Evolutionary conservation across 2,113 vertebrate species (phyloP).

Genomic region (Salvelinus sp.): DNA sequence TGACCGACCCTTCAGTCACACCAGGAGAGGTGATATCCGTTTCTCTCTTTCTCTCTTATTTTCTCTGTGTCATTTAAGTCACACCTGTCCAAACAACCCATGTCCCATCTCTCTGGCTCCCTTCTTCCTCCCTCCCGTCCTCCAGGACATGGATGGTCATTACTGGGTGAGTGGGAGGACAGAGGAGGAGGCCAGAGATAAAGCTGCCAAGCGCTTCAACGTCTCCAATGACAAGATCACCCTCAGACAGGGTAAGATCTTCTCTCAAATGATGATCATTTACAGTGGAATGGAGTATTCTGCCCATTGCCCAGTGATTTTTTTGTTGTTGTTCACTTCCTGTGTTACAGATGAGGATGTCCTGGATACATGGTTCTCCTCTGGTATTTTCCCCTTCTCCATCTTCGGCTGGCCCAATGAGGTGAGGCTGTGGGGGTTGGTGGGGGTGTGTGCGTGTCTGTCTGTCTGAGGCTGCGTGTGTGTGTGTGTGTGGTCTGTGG

Average conservation of each 20-base stretch:
- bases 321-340: slow-evolving; percentile 19
- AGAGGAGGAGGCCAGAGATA: slow-evolving; percentile 78
- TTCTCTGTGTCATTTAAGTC: neutral
- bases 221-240: slow-evolving; percentile 79
- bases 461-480: slow-evolving; percentile 46
- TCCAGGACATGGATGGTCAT: slow-evolving; percentile 82
- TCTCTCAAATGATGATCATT: neutral
- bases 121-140: neutral
- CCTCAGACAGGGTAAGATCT: slow-evolving; percentile 81
- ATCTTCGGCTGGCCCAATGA: slow-evolving; percentile 87
- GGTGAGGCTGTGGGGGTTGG: slow-evolving; percentile 61
- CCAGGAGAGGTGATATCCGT: slow-evolving; percentile 77
- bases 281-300: neutral
- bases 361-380: slow-evolving; percentile 91
- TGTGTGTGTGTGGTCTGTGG: neutral
- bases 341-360: slow-evolving; percentile 80
- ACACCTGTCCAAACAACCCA: neutral
- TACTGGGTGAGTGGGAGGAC: slow-evolving; percentile 89
- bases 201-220: slow-evolving; percentile 81
- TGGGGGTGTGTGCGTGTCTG: neutral
- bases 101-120: neutral
- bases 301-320: neutral
- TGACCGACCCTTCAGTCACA: slow-evolving; percentile 76
- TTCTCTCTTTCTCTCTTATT: neutral
- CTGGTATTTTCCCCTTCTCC: slow-evolving; percentile 89